Base-by-base conservation (phyloP, 2,888 invertebrate genomes). In the Pantelozetes paolii region DNA sequence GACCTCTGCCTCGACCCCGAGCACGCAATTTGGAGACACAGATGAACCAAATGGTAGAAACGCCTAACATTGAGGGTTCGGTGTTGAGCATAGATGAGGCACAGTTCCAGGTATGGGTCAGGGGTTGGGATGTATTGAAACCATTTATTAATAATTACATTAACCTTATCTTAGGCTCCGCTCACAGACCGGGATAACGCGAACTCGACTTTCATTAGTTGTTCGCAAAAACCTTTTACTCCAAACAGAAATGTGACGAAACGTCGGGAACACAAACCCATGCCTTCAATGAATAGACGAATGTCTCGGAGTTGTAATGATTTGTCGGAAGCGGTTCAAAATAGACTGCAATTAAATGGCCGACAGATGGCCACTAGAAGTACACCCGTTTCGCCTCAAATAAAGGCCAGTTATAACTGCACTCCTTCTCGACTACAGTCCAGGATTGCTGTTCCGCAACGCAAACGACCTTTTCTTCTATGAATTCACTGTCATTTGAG, bases 31-130 rank as follows among this genome's bases (percentile, higher is more conserved):
- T 69, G 26, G 23, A 69, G 20, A 13, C 1, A 0, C 45, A 69
- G 13, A 45, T 69, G 45, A 69, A 69, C 23, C 69, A 45, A 45
- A 40, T 69, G 26, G 40, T 20, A 6, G 45, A 69, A 13, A 69
- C 69, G 15, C 69, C 69, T 28, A 69, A 69, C 20, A 67, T 67
- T 28, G 69, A 69, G 40, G 64, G 40, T 13, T 69, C 69, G 5
- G 23, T 69, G 40, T 23, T 69, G 23, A 69, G 69, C 26, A 69
- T 69, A 45, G 45, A 69, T 45, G 69, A 69, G 69, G 69, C 40
- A 6, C 13, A 28, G 69, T 69, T 69, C 26, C 69, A 69, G 45
- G 69, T 69, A n/a, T n/a, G n/a, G n/a, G n/a, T n/a, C n/a, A n/a
- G n/a, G n/a, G n/a, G n/a, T n/a, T n/a, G n/a, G n/a, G n/a, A n/a